Conservation (phyloP, 2,797 vertebrate genomes). For the Enteromius mattozi region DNA sequence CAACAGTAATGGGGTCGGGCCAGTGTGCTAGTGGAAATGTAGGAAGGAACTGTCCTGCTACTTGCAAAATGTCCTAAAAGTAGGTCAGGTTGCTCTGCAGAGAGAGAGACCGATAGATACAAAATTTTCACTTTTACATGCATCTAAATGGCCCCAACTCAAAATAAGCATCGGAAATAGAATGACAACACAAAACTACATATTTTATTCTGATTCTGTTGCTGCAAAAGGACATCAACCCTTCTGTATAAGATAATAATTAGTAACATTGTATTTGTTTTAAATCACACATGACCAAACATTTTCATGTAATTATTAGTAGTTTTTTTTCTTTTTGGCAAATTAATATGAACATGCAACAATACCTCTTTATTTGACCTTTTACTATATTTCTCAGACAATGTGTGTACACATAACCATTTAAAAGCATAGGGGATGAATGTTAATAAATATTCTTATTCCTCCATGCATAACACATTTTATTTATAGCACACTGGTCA, state of each 20-base stretch:
- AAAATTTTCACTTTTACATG: neutral
- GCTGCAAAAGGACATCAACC: neutral
- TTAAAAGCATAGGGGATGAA: neutral
- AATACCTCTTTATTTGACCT: neutral
- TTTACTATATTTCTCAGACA: neutral
- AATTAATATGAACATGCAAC: neutral
- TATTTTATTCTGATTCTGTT: neutral
- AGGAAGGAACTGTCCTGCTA: constrained; percentile 32
- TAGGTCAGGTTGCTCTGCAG: constrained; percentile 57
- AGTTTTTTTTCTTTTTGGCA: too few species aligned
- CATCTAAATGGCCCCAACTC: neutral
- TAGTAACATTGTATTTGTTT: neutral
- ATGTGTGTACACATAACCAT: neutral
- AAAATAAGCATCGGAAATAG: neutral
- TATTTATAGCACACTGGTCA: neutral
- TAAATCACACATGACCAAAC: neutral
- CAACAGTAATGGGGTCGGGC: constrained; percentile 11
- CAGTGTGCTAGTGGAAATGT: constrained; percentile 29
- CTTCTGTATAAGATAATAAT: neutral
- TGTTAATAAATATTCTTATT: neutral
- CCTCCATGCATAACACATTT: neutral
- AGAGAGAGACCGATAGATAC: neutral
- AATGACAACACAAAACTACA: constrained; percentile 12
- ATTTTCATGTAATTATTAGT: neutral
- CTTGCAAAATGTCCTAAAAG: constrained; percentile 54